Base-by-base conservation (phyloP, 2,113 vertebrate genomes). In the Mystacornis crossleyi region DNA sequence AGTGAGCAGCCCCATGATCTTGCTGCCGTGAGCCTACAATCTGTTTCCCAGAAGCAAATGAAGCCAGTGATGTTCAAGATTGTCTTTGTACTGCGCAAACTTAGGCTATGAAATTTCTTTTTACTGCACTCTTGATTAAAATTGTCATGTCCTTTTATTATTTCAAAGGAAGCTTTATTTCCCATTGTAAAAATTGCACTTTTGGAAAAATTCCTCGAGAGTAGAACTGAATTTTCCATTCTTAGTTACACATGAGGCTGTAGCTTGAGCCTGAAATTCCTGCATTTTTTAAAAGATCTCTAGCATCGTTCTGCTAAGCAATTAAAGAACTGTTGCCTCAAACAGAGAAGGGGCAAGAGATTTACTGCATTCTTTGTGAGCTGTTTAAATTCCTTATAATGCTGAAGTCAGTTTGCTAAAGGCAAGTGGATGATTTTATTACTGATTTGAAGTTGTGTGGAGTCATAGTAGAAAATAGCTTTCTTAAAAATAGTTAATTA, bases 291-390 rank as follows among this genome's bases (percentile, higher is more conserved):
- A 75, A 75, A 85, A 66, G 57, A 87, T 90, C 57, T 90, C 48
- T 85, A 67, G 53, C 38, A 66, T 82, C 8, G 0, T 81, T 95
- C 61, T 88, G 29, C 66, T 95, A 69, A 87, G 72, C 34, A 86
- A 47, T 81, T 79, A 60, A 80, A 67, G 70, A 85, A 64, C 48
- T 71, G 50, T 88, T 93, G 43, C 47, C 48, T 82, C 47, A 69
- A 55, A 90, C 14, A 38, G 66, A 51, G 86, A 82, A 82, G 42
- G 82, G 58, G 24, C 61, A 80, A 67, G 79, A 86, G 74, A 38
- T 95, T 94, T 91, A 80, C 48, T 80, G 66, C 93, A 82, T 94
- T 96, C 91, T 93, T 96, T 79, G 66, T 75, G 74, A 82, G 75
- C 57, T 82, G 29, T 64, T 91, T 64, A 72, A 93, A 93, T 90